These are phyloP conservation scores for Hemithea aestivaria DNA, from an alignment of 2,888 invertebrate species.

Conservation along the genomic window DNA sequence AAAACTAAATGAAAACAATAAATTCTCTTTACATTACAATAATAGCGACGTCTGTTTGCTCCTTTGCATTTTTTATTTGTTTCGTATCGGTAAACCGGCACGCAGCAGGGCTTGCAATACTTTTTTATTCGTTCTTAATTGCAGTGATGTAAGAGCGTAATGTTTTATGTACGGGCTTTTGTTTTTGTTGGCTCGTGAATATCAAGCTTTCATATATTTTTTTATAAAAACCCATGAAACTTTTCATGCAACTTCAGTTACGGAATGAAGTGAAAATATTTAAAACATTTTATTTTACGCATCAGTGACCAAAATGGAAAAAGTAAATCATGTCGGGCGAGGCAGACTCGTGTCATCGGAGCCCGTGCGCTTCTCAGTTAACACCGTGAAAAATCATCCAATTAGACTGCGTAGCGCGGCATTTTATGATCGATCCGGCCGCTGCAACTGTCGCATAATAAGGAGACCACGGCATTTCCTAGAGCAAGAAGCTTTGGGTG, in stretches of 20 bases:
- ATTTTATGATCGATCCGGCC: slow-evolving; percentile 61
- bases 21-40: slow-evolving; percentile 58
- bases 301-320: slow-evolving; percentile 39
- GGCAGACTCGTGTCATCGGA: slow-evolving; percentile 42
- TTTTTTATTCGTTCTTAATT: slow-evolving; percentile 19
- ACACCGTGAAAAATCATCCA: slow-evolving; percentile 65
- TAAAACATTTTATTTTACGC: slow-evolving; percentile 39
- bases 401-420: slow-evolving; percentile 62
- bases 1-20: slow-evolving; percentile 68
- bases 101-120: slow-evolving; percentile 18
- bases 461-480: slow-evolving; percentile 64
- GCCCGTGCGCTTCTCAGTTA: slow-evolving; percentile 50
- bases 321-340: slow-evolving; percentile 43
- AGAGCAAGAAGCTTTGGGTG: slow-evolving; percentile 65
- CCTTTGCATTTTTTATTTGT: slow-evolving; percentile 36
- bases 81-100: slow-evolving; percentile 25
- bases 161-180: slow-evolving; percentile 15
- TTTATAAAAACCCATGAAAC: slow-evolving; percentile 10
- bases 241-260: slow-evolving; percentile 10
- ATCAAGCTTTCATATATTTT: slow-evolving; percentile 8
- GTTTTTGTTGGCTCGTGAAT: too few relatives aligned
- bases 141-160: slow-evolving; percentile 16
- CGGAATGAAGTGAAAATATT: slow-evolving; percentile 11
- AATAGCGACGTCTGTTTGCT: slow-evolving; percentile 48
- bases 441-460: slow-evolving; percentile 64